Evolutionary conservation across 1,140 invertebrate genomes (phyloP), one percentile per base, ranked within the genome.

Genomic region (Panulirus ornatus): DNA sequence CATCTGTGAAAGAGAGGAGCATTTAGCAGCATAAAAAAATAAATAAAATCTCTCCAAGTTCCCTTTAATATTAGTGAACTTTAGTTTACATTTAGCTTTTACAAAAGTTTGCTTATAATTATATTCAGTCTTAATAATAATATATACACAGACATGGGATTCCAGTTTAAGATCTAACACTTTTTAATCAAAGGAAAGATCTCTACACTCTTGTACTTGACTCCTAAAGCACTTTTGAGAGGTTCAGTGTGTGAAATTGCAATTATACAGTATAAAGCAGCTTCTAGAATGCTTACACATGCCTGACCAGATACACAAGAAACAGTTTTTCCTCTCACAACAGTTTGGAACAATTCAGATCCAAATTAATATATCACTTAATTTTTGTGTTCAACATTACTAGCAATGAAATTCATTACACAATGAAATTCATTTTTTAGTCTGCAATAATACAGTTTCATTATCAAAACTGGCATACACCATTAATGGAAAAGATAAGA

Each of bases 11-110:
- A 16, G 14, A 73, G 16, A 73, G 38, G 11, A 73, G 34, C 5
- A 54, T n/a, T 3, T 22, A 30, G n/a, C 1, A 27, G 11, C 44
- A 14, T 16, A 75, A n/a, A 51, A 27, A 27, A 54, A 34, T 27
- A 19, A 88, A 47, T 38, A 44, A 81, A 81, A 78, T n/a, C 42
- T 51, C 88, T 84, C 88, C 88, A 89, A 89, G 88, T 89, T 89
- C 88, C 88, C 88, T 89, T 89, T 89, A 89, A 89, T 89, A 89
- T 89, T 89, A 89, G 88, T 89, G 88, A 89, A 89, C 88, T 89
- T 89, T 40, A 89, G 88, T 89, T 89, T 89, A 89, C 88, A 89
- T 84, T 89, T 83, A 89, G 66, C 87, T 89, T 89, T 89, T 89
- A 89, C 88, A 89, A 89, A 89, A 89, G 79, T 84, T 66, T 89